Conservation (phyloP, 2,797 vertebrate genomes). For the Tiaroga cobitis region DNA sequence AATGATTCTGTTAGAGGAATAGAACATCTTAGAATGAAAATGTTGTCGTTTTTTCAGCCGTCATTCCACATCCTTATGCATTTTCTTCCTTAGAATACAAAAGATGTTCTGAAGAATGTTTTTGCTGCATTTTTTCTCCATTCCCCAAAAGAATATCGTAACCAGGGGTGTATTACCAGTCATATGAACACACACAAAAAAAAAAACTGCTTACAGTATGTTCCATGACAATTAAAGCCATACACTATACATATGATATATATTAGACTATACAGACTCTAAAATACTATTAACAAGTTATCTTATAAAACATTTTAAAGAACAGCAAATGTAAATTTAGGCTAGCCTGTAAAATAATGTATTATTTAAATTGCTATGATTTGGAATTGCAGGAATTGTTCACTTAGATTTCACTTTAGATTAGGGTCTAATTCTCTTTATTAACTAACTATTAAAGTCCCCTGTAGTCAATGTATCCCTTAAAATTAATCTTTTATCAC, state of each 20-base stretch:
- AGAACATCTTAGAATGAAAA: not conserved
- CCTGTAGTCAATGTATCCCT: no score
- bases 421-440: no score
- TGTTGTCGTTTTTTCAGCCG: not conserved
- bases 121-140: not conserved
- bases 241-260: no score
- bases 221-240: not conserved
- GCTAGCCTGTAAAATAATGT: not conserved
- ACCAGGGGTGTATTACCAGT: not conserved
- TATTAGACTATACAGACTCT: not conserved
- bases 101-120: not conserved
- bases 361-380: not conserved
- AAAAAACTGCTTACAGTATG: no score
- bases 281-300: not conserved
- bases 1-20: not conserved
- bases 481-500: no score
- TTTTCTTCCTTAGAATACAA: not conserved
- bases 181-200: not conserved
- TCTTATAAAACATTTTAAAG: not conserved
- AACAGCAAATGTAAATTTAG: not conserved
- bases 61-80: not conserved
- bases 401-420: not conserved
- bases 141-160: not conserved
- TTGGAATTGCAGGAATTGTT: not conserved
- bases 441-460: no score